phyloP scores from a whole-genome alignment of 2,113 vertebrate species.

The Carassius auratus region DNA sequence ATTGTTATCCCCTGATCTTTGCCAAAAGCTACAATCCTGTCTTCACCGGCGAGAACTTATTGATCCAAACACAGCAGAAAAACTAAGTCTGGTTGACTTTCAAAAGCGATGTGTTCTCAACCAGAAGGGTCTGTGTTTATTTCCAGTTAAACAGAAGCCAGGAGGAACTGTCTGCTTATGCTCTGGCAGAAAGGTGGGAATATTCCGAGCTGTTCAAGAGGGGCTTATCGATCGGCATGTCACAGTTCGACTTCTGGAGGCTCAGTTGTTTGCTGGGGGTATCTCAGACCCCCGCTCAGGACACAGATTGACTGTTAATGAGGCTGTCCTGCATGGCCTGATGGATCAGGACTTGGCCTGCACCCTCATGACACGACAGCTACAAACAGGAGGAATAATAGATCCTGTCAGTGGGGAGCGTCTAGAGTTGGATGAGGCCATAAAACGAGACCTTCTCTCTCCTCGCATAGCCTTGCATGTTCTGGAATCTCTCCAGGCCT shows the following conservation, averaged over 20 bases:
- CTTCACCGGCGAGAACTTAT: constrained; percentile 79
- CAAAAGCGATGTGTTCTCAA: constrained; percentile 78
- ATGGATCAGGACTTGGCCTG: constrained; percentile 90
- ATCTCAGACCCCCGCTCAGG: constrained; percentile 90
- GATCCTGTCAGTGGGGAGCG: constrained; percentile 79
- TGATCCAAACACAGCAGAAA: constrained; percentile 92
- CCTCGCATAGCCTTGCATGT: constrained; percentile 80
- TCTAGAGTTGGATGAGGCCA: constrained; percentile 82
- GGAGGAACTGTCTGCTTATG: constrained; percentile 85
- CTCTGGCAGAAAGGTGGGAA: constrained; percentile 84
- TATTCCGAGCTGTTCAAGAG: constrained; percentile 87
- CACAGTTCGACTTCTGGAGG: constrained; percentile 83
- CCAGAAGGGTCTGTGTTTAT: constrained; percentile 79
- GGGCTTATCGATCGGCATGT: constrained; percentile 88
- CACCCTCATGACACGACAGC: constrained; percentile 82
- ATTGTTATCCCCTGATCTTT: constrained; percentile 71
- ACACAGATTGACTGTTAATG: constrained; percentile 81
- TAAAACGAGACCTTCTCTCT: constrained; percentile 79
- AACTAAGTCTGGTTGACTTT: constrained; percentile 79
- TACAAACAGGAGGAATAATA: constrained; percentile 85
- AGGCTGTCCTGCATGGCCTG: constrained; percentile 81
- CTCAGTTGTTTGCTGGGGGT: constrained; percentile 92
- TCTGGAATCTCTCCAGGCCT: constrained; percentile 85
- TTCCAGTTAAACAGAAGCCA: constrained; percentile 86
- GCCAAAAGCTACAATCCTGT: constrained; percentile 74